A percentile compares a stretch with the other conserved stretches of the same genome.
Conservation (phyloP, 2,888 invertebrate genomes). For the Camptogramma bilineatum region DNA sequence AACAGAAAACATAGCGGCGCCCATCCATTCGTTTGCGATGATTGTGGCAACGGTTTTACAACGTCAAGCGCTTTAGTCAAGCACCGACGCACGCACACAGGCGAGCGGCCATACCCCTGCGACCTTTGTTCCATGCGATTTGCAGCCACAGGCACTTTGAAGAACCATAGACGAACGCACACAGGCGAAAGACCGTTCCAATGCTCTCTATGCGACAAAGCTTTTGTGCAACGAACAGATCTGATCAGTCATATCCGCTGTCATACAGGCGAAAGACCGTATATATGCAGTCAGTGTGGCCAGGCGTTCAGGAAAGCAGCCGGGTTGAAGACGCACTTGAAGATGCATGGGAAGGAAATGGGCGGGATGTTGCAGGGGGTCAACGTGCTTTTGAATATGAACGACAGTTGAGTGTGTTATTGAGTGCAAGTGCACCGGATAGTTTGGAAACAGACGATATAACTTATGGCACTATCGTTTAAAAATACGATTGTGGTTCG, state of each 20-base stretch:
- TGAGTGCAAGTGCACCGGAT: too few species aligned
- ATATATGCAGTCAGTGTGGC: constrained; percentile 75
- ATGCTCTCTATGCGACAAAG: constrained; percentile 83
- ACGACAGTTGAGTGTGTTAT: not conserved
- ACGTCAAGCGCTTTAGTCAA: constrained; percentile 86
- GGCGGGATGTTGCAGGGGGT: constrained; percentile 1
- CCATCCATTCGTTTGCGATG: constrained; percentile 85
- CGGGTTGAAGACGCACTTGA: constrained; percentile 75
- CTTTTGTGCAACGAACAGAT: constrained; percentile 86
- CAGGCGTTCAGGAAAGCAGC: constrained; percentile 82
- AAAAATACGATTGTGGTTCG: too few species aligned
- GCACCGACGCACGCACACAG: constrained; percentile 85
- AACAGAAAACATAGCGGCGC: constrained; percentile 85
- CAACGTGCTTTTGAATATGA: not conserved
- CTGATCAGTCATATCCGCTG: constrained; percentile 83
- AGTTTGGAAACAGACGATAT: too few species aligned
- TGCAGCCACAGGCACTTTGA: constrained; percentile 84
- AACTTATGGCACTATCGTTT: too few species aligned
- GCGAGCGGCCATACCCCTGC: constrained; percentile 85
- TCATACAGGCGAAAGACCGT: constrained; percentile 82
- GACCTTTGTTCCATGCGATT: constrained; percentile 86
- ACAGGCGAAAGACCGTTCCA: constrained; percentile 86
- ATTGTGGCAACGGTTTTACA: constrained; percentile 84
- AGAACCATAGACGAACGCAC: constrained; percentile 83
- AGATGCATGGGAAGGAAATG: constrained; percentile 28